Base-by-base conservation (phyloP, 1,140 invertebrate species). In the Eriosoma lanigerum region DNA sequence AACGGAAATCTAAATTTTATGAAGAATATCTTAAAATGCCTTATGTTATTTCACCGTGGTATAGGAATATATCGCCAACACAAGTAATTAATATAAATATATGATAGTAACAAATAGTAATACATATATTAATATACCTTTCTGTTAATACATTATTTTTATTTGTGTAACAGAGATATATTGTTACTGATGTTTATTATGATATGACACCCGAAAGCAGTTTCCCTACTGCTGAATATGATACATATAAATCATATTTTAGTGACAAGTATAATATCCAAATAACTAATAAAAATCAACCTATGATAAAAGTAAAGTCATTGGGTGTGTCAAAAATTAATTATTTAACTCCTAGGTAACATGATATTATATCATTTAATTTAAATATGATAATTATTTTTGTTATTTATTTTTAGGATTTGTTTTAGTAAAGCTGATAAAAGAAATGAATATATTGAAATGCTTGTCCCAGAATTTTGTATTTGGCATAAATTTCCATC, bases 381-480 rank as follows among this genome's bases (percentile, higher is more conserved):
- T 32, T 50, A 52, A 64, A 52, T 46, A 29, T 70, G n/a, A 13
- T 50, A 21, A 24, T 24, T 19, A 80, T 64, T 50, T 12, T 48
- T 15, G 3, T 38, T 38, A 52, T 66, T 52, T 68, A 19, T 68
- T 66, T 44, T 50, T 38, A 81, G 78, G 68, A 15, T 56, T 52
- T 15, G 3, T 6, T 3, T 1, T 21, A 48, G 46, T 44, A 81
- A 81, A 81, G 5, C 48, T 86, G 44, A 90, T 88, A 83, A 87
- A 76, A 87, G 89, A 58, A 87, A 88, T 56, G 87, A 91, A 70
- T 88, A 89, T 73, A 87, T 92, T 81, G 90, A 78, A 62, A 78
- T 58, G 83, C 88, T 98, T 15, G 90, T 99, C 54, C 96, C 97
- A 0, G 97, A 99, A 86, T 88, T 98, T 48, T 96, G 96, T 85